Evolutionary conservation across 2,113 vertebrate genomes (phyloP).

Genomic region (Urocitellus parryii): DNA sequence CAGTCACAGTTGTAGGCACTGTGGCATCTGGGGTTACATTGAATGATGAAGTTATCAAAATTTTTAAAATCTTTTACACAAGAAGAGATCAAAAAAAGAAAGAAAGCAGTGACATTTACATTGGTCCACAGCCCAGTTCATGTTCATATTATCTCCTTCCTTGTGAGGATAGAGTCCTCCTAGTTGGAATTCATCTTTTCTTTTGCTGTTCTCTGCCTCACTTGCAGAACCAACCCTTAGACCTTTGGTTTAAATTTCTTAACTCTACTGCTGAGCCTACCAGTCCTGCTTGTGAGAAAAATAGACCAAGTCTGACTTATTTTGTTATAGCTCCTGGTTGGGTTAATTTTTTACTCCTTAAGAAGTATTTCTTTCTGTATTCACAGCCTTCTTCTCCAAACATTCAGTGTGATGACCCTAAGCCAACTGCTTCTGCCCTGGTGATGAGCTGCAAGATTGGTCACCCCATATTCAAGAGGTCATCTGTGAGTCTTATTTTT

Average conservation of each 20-base stretch:
- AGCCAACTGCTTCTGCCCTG: conserved; percentile 48
- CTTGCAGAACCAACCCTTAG: neutral
- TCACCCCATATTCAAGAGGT: conserved; percentile 79
- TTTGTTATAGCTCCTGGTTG: neutral
- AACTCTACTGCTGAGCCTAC: neutral
- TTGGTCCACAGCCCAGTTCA: neutral
- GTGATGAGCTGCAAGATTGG: conserved; percentile 81
- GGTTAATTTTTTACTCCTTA: neutral
- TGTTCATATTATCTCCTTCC: neutral
- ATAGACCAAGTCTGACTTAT: neutral
- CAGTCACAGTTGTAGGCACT: too few relatives aligned
- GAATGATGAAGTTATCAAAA: too few relatives aligned
- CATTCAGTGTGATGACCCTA: conserved; percentile 76
- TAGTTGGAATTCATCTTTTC: neutral
- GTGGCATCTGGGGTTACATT: too few relatives aligned
- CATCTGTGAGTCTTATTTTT: conserved; percentile 73
- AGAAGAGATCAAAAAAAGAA: too few relatives aligned
- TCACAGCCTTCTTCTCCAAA: conserved; percentile 80
- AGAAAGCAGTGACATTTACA: neutral
- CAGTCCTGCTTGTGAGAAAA: neutral
- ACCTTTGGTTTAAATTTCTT: neutral
- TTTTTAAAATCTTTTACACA: too few relatives aligned
- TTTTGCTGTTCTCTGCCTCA: neutral
- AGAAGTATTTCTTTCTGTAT: conserved; percentile 60
- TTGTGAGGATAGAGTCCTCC: neutral